These are phyloP conservation scores for Acleris holmiana DNA, from an alignment of 2,888 invertebrate genomes.

Conservation along the genomic window DNA sequence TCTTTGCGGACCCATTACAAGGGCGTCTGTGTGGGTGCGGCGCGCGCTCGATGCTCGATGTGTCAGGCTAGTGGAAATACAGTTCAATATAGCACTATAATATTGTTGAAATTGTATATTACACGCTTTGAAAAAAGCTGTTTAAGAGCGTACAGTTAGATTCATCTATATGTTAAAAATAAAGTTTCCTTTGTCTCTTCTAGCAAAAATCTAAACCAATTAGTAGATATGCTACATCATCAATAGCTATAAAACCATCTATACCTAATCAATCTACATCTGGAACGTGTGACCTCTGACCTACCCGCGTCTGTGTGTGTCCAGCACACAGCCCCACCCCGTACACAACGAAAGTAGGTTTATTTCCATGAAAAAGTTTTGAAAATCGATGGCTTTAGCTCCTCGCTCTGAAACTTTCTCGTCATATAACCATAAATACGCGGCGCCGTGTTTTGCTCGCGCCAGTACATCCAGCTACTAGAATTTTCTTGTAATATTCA, in stretches of 20 bases:
- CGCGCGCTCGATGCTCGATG: constrained; percentile 71
- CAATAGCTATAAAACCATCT: constrained; percentile 26
- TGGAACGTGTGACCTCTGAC: constrained; percentile 70
- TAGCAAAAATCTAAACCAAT: background rate
- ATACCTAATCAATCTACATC: constrained; percentile 42
- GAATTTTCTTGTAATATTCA: constrained; percentile 65
- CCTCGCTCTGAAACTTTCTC: constrained; percentile 81
- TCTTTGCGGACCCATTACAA: constrained; percentile 85
- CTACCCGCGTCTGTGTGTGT: constrained; percentile 52
- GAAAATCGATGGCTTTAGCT: constrained; percentile 85
- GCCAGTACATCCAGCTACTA: constrained; percentile 56
- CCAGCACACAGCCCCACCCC: constrained; percentile 62
- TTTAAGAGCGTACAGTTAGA: too few species aligned
- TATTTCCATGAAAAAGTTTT: constrained; percentile 85
- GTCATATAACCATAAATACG: constrained; percentile 82
- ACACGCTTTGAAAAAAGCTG: background rate
- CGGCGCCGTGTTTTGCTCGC: constrained; percentile 73
- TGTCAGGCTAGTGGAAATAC: constrained; percentile 22
- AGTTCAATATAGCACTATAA: constrained; percentile 8
- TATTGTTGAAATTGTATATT: too few species aligned
- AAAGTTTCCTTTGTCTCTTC: too few species aligned
- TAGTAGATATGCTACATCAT: constrained; percentile 9
- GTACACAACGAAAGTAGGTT: constrained; percentile 82
- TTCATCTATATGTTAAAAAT: too few species aligned
- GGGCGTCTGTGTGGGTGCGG: constrained; percentile 66